A percentile compares a stretch with the other conserved stretches of the same genome.
These are phyloP conservation scores for Cryptocheilus praepositus DNA, from an alignment of 2,888 invertebrate genomes.

Conservation along the genomic window DNA sequence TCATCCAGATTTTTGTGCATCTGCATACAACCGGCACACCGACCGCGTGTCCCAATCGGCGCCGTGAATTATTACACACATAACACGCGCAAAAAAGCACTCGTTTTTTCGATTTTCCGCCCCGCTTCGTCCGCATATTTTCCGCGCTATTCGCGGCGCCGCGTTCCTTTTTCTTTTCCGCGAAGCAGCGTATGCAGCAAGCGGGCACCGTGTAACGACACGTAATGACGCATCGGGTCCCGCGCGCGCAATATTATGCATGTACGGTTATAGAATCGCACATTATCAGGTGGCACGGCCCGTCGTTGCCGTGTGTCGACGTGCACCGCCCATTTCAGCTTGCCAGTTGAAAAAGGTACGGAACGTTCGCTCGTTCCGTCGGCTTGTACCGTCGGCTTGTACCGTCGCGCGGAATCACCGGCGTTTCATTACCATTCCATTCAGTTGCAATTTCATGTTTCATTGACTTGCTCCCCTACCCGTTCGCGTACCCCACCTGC, in stretches of 20 bases:
- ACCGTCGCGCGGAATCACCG: constrained; percentile 47
- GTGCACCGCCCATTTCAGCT: constrained; percentile 7
- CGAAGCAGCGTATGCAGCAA: too few relatives aligned
- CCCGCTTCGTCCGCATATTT: too few relatives aligned
- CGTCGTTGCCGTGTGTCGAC: neutral
- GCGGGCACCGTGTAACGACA: too few relatives aligned
- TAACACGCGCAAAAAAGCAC: too few relatives aligned
- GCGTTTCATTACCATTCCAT: constrained; percentile 58
- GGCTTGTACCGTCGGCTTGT: too few relatives aligned
- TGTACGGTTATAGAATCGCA: too few relatives aligned
- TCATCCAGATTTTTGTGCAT: neutral
- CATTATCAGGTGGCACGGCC: neutral
- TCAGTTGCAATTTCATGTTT: constrained; percentile 58
- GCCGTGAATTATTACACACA: too few relatives aligned
- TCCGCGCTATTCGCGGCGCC: too few relatives aligned
- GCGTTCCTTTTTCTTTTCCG: too few relatives aligned
- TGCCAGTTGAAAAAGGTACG: neutral
- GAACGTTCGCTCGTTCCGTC: constrained; percentile 18
- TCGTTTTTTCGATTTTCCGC: too few relatives aligned
- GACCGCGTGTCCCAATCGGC: neutral
- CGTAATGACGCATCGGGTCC: too few relatives aligned
- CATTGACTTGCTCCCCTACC: constrained; percentile 35
- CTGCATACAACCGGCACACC: neutral
- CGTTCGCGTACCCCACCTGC: neutral
- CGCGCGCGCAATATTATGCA: too few relatives aligned